Conservation (phyloP, 2,888 invertebrate genomes). For the Eupithecia vulgata region DNA sequence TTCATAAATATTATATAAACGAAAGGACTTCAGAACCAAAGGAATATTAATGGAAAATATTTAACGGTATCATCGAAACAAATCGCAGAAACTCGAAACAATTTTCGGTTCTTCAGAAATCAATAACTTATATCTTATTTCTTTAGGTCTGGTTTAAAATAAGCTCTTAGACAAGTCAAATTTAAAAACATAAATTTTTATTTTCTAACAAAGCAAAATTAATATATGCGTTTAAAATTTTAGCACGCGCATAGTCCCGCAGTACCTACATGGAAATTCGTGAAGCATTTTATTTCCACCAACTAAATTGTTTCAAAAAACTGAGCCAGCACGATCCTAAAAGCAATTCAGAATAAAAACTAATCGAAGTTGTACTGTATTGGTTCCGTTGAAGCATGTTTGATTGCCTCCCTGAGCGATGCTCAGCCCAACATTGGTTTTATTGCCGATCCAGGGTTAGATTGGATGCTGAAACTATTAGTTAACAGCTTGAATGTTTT, state of each 20-base stretch:
- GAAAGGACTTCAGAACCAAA: too few relatives aligned
- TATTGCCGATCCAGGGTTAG: slow-evolving; percentile 27
- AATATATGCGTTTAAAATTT: background rate
- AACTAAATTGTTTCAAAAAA: slow-evolving; percentile 1
- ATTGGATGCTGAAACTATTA: slow-evolving; percentile 15
- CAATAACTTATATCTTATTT: too few relatives aligned
- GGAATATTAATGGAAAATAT: too few relatives aligned
- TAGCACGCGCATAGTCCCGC: background rate
- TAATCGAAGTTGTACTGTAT: slow-evolving; percentile 32
- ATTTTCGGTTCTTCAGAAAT: too few relatives aligned
- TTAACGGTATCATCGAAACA: too few relatives aligned
- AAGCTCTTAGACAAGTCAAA: too few relatives aligned
- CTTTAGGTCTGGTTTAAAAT: too few relatives aligned
- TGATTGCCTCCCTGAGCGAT: slow-evolving; percentile 34
- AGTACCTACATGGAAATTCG: background rate
- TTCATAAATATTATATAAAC: too few relatives aligned
- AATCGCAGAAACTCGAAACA: too few relatives aligned
- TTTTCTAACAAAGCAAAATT: background rate
- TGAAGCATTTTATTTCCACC: background rate
- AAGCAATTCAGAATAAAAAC: slow-evolving; percentile 14
- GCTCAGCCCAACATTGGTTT: slow-evolving; percentile 28
- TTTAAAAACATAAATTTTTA: too few relatives aligned
- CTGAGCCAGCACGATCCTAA: slow-evolving; percentile 9
- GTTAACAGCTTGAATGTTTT: background rate
- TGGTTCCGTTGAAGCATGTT: slow-evolving; percentile 35